Percentiles rank a stretch among this genome's conserved stretches.
Evolutionary conservation across 2,888 invertebrate genomes (phyloP).

Genomic region (Acleris sparsana): DNA sequence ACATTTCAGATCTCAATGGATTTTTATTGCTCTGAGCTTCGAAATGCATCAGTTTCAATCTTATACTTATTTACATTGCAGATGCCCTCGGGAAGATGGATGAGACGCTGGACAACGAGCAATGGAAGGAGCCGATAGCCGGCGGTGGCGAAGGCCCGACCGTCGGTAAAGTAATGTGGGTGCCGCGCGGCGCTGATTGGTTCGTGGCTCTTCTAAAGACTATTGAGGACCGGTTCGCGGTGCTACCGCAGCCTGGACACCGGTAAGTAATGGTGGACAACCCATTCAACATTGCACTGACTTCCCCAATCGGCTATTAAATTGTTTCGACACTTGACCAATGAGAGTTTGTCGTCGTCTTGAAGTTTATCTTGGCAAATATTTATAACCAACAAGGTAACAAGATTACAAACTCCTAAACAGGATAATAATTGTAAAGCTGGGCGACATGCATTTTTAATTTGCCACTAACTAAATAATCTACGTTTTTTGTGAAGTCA

Average conservation of each 20-base stretch:
- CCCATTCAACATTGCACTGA: no score
- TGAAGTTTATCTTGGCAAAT: no score
- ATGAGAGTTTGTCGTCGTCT: no score
- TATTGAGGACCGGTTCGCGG: constrained; percentile 93
- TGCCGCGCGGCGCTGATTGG: constrained; percentile 94
- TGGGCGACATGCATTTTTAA: no score
- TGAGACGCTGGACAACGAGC: constrained; percentile 89
- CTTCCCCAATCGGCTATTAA: no score
- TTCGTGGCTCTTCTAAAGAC: constrained; percentile 93
- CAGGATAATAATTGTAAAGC: no score
- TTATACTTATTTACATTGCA: constrained; percentile 62
- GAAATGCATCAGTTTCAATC: neutral
- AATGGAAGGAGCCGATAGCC: constrained; percentile 87
- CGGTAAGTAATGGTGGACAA: constrained; percentile 68
- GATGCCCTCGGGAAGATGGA: constrained; percentile 97
- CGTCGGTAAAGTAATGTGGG: constrained; percentile 87
- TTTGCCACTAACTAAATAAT: no score
- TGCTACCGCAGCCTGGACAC: constrained; percentile 92
- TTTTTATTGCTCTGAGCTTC: no score
- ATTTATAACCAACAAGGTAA: no score
- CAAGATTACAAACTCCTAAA: no score
- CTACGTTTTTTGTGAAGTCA: no score
- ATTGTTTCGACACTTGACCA: no score
- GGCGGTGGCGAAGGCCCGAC: constrained; percentile 63
- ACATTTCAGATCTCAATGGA: neutral